Conservation (phyloP, 2,888 invertebrate species). For the Lobophora halterata region DNA sequence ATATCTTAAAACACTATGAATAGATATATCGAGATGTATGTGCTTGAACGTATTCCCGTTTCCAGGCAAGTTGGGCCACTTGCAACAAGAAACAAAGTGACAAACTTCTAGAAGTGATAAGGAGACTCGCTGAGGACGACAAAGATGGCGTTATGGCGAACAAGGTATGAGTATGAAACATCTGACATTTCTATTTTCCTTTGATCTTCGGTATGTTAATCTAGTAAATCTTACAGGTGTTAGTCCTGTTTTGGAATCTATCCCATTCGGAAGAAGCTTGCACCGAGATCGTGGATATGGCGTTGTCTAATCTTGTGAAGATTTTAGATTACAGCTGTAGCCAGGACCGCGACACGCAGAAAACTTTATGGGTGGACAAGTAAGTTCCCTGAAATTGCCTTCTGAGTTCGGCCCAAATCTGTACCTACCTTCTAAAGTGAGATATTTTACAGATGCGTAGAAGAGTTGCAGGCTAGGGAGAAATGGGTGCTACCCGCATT, state of each 20-base stretch:
- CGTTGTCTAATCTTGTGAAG: slow-evolving; percentile 96
- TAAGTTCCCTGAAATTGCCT: slow-evolving; percentile 53
- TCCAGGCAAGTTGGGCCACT: slow-evolving; percentile 93
- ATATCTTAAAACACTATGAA: no score
- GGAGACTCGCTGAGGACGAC: slow-evolving; percentile 97
- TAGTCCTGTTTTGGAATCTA: slow-evolving; percentile 97
- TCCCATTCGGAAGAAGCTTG: slow-evolving; percentile 98
- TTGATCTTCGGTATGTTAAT: not conserved
- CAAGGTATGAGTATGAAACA: slow-evolving; percentile 85
- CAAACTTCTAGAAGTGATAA: slow-evolving; percentile 95
- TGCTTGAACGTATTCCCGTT: slow-evolving; percentile 3
- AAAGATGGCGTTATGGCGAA: slow-evolving; percentile 99
- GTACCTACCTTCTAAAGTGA: no score
- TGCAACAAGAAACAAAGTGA: slow-evolving; percentile 98
- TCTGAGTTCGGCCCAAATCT: no score
- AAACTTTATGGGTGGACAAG: slow-evolving; percentile 96
- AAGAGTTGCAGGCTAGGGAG: slow-evolving; percentile 92
- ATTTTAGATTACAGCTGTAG: slow-evolving; percentile 99
- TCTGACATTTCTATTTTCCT: not conserved
- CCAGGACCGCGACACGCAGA: slow-evolving; percentile 97
- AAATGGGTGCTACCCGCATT: slow-evolving; percentile 97
- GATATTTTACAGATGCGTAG: slow-evolving; percentile 86
- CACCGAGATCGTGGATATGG: slow-evolving; percentile 98
- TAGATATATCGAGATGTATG: no score
- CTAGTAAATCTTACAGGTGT: slow-evolving; percentile 77